phyloP scores from a whole-genome alignment of 92 coral and sea anemone species.

The Anthopleura xanthogrammica region DNA sequence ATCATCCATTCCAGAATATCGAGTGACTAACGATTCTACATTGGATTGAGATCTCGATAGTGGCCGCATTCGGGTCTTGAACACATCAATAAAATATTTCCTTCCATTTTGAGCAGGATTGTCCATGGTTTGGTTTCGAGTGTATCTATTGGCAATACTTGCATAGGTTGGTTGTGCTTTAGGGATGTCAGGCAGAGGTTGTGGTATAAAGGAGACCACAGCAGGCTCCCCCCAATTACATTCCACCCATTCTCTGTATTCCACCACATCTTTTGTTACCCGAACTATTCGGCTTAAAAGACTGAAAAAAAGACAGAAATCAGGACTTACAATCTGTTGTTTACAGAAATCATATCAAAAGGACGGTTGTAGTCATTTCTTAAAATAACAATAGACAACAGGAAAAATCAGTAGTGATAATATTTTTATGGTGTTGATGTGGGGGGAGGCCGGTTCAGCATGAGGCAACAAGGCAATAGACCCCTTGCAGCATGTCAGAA shows the following conservation, averaged over 20 bases:
- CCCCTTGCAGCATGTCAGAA: too few relatives aligned
- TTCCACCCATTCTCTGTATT: conserved; percentile 81
- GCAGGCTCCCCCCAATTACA: conserved; percentile 48
- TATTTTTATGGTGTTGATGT: too few relatives aligned
- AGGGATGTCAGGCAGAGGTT: conserved; percentile 34
- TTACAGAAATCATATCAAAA: too few relatives aligned
- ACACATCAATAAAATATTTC: not conserved
- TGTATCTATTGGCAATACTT: conserved; percentile 79
- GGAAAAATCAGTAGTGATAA: too few relatives aligned
- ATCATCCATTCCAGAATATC: conserved; percentile 22
- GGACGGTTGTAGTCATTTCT: too few relatives aligned
- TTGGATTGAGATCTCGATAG: conserved; percentile 55
- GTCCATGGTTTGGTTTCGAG: conserved; percentile 35
- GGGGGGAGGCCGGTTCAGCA: too few relatives aligned
- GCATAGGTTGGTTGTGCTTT: conserved; percentile 86
- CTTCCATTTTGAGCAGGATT: conserved; percentile 13
- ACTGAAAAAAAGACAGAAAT: conserved; percentile 16
- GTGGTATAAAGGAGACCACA: conserved; percentile 24
- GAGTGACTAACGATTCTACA: conserved; percentile 27
- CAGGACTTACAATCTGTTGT: too few relatives aligned
- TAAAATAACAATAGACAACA: too few relatives aligned
- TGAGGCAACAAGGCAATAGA: too few relatives aligned
- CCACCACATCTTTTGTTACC: conserved; percentile 70
- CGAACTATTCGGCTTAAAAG: conserved; percentile 79
- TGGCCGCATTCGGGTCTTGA: conserved; percentile 23